These are phyloP conservation scores for Andrena minutula DNA, from an alignment of 2,888 invertebrate species.

Conservation along the genomic window DNA sequence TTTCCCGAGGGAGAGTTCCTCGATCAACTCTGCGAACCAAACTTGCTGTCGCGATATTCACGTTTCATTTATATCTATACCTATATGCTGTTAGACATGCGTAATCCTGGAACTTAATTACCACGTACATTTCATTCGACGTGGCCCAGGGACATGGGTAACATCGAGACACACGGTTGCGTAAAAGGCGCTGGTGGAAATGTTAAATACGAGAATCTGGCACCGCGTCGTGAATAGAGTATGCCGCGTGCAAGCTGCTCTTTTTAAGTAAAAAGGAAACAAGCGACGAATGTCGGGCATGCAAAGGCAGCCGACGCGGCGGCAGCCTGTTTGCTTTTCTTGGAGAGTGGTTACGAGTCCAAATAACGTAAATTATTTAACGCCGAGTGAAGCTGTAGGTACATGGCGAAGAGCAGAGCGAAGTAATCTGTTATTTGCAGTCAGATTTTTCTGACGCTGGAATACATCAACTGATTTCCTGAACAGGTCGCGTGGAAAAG, in stretches of 20 bases:
- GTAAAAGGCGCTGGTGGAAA: background rate
- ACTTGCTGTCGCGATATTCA: too few relatives aligned
- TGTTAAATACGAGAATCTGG: background rate
- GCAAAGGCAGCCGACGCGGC: background rate
- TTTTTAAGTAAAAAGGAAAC: slow-evolving; percentile 1
- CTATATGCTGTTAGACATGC: too few relatives aligned
- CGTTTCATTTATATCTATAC: too few relatives aligned
- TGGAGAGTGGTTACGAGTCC: slow-evolving; percentile 8
- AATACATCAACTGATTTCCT: background rate
- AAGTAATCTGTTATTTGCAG: background rate
- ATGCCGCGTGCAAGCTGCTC: slow-evolving; percentile 7
- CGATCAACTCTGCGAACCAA: too few relatives aligned
- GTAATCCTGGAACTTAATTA: too few relatives aligned
- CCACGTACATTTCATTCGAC: too few relatives aligned
- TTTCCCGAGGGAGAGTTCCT: too few relatives aligned
- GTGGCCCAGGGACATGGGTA: too few relatives aligned
- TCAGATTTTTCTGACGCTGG: background rate
- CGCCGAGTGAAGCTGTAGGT: background rate
- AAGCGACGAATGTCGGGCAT: slow-evolving; percentile 6
- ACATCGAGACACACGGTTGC: background rate
- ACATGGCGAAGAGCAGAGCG: background rate
- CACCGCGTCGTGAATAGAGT: background rate
- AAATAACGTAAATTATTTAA: slow-evolving; percentile 21
- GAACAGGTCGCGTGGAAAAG: background rate
- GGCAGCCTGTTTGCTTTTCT: slow-evolving; percentile 30